Evolutionary conservation across 1,140 invertebrate species (phyloP).

Genomic region (Caenorhabditis briggsae): DNA sequence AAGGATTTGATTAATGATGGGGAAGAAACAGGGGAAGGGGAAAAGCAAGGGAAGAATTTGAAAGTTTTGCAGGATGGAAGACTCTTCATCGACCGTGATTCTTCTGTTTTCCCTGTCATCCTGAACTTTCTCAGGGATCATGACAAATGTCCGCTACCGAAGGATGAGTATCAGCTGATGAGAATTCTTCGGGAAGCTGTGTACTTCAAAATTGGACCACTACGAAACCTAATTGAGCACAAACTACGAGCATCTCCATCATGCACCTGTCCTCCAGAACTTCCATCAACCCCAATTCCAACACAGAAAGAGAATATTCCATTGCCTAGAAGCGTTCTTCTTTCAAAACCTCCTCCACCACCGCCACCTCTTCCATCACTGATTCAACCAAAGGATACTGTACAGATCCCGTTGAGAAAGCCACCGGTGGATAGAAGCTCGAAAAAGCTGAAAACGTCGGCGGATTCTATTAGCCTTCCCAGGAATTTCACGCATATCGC

Average conservation of each 20-base stretch:
- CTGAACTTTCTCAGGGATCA: slow-evolving; percentile 66
- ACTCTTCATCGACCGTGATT: slow-evolving; percentile 68
- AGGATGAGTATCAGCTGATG: slow-evolving; percentile 63
- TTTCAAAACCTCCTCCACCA: slow-evolving; percentile 35
- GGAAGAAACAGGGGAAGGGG: not conserved
- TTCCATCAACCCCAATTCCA: slow-evolving; percentile 54
- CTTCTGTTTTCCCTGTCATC: slow-evolving; percentile 62
- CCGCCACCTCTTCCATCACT: slow-evolving; percentile 22
- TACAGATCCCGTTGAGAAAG: slow-evolving; percentile 59
- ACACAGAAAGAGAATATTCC: slow-evolving; percentile 26
- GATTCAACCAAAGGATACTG: slow-evolving; percentile 38
- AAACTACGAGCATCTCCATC: slow-evolving; percentile 28
- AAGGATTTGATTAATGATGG: not conserved
- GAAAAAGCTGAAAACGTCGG: slow-evolving; percentile 36
- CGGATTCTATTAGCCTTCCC: slow-evolving; percentile 61
- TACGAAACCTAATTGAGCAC: slow-evolving; percentile 56
- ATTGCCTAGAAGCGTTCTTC: slow-evolving; percentile 14
- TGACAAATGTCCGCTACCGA: slow-evolving; percentile 60
- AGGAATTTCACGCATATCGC: slow-evolving; percentile 68
- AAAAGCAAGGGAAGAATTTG: not conserved
- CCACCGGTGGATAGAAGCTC: slow-evolving; percentile 52
- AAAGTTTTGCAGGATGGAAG: slow-evolving; percentile 62
- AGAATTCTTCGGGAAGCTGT: slow-evolving; percentile 65
- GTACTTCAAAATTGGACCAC: slow-evolving; percentile 45
- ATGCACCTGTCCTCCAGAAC: slow-evolving; percentile 45